phyloP scores from a whole-genome alignment of 1,140 invertebrate species.

The Metaphire vulgaris region DNA sequence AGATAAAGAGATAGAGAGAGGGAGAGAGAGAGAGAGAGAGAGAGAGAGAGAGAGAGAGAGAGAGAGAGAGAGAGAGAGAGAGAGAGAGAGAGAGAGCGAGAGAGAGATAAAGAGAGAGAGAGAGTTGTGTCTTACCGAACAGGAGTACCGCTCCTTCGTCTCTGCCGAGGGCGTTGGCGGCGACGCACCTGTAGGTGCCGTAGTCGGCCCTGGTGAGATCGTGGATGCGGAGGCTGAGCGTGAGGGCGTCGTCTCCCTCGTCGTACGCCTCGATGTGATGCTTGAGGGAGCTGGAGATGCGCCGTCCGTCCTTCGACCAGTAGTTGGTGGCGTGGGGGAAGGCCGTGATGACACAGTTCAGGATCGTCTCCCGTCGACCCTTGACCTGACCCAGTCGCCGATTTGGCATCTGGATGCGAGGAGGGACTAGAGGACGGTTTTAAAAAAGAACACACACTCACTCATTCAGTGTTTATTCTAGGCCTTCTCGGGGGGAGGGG shows the following conservation, averaged over 20 bases:
- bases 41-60: no score
- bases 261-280: constrained; percentile 69
- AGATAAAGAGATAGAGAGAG: no score
- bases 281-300: constrained; percentile 62
- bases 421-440: constrained; percentile 44
- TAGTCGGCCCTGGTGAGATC: no score
- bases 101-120: no score
- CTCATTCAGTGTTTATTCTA: no score
- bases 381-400: constrained; percentile 36
- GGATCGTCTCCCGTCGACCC: constrained; percentile 52
- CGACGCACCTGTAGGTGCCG: constrained; percentile 3
- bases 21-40: no score
- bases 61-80: no score
- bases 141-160: background rate
- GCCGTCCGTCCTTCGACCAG: constrained; percentile 73
- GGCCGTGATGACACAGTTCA: constrained; percentile 81
- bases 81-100: no score
- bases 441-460: no score
- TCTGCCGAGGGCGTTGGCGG: background rate
- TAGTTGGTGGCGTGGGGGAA: constrained; percentile 75
- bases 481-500: no score
- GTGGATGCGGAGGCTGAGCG: no score
- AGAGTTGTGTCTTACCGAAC: no score
- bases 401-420: constrained; percentile 39
- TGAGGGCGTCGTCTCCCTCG: constrained; percentile 69